Evolutionary conservation across 2,113 vertebrate species (phyloP).

Genomic region (Ammospiza nelsoni): DNA sequence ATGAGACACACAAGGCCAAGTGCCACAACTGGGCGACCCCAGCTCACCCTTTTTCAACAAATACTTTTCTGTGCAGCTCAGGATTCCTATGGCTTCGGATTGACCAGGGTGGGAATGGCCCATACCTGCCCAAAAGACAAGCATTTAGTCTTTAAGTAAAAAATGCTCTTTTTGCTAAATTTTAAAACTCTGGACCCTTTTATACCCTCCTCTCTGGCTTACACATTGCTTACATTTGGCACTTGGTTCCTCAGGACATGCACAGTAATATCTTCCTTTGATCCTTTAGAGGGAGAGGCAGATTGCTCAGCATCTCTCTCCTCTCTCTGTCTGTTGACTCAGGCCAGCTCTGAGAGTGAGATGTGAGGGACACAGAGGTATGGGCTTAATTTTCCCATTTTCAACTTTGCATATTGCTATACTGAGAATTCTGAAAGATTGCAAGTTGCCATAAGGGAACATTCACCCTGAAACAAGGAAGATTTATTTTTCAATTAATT

Average conservation of each 20-base stretch:
- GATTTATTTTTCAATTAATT: background rate
- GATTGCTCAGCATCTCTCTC: background rate
- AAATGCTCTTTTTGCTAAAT: background rate
- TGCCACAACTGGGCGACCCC: background rate
- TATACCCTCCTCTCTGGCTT: background rate
- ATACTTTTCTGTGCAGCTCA: background rate
- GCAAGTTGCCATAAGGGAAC: background rate
- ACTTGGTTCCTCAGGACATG: background rate
- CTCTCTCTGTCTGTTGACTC: background rate
- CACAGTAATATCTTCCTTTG: background rate
- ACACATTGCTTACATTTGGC: background rate
- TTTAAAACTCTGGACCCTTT: background rate
- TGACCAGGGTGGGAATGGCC: background rate
- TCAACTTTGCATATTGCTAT: background rate
- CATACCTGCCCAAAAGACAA: background rate
- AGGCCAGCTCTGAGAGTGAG: background rate
- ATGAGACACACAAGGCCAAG: background rate
- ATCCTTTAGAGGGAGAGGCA: background rate
- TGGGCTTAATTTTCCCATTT: background rate
- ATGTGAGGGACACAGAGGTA: background rate
- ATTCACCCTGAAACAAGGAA: background rate
- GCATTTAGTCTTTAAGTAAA: background rate
- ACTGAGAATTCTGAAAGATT: background rate
- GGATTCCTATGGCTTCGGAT: background rate
- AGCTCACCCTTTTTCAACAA: background rate